Base-by-base conservation (phyloP, 1,140 invertebrate species). In the Melitaea cinxia region DNA sequence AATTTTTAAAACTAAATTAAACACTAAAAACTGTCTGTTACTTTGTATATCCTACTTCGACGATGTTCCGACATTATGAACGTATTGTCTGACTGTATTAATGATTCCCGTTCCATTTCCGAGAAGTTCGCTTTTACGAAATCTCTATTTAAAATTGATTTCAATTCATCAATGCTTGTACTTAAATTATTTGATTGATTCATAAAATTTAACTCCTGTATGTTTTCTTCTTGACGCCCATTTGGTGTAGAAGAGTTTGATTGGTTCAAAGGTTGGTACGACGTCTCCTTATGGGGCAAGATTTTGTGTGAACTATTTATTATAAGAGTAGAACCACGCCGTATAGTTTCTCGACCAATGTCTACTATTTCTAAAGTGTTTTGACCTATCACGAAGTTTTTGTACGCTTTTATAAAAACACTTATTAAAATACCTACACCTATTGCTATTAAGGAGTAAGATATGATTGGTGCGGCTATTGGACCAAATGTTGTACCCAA, bases 401-500 rank as follows among this genome's bases (percentile, higher is more conserved):
- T 95, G 81, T 96, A 96, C 0, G 94, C 93, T 75, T 94, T 93
- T 4, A 96, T 91, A 65, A 96, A 94, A 6, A 95, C 92, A 0
- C 92, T 91, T 0, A 94, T 85, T 5, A 96, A 89, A 9, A 94
- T 91, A 50, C 92, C 86, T 4, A 94, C 82, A 2, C 96, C 96
- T 68, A 94, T 84, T 65, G 94, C 82, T 74, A 96, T 95, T 73
- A 94, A 92, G 26, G 95, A 93, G 75, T 96, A 96, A 0, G 94
- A 93, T 47, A 95, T 83, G 9, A 94, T 76, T 0, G 95, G 95
- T 24, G 92, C 94, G 7, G 94, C 93, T 10, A 94, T 82, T 5
- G 95, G 95, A 1, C 93, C 93, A 67, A 96, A 93, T 0, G 95
- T 95, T 4, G 95, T 96, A 17, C 94, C 94, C 9, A 96, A 72